Percentiles rank a stretch among this genome's conserved stretches.
phyloP scores from a whole-genome alignment of 2,113 vertebrate species.

The Neogale vison region DNA sequence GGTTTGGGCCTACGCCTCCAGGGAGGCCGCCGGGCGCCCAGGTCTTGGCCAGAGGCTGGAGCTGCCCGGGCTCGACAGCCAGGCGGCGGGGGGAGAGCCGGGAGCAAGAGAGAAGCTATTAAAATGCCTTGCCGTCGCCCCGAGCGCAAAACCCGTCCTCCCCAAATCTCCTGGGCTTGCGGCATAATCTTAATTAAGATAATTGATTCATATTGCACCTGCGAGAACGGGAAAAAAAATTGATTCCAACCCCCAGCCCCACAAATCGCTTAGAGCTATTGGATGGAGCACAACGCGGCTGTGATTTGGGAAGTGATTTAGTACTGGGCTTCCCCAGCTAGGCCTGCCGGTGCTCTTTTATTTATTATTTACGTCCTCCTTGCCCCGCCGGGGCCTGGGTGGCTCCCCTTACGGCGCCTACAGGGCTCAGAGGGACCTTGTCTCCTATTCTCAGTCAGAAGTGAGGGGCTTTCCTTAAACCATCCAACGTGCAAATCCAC shows the following conservation, averaged over 20 bases:
- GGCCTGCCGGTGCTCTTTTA: conserved; percentile 48
- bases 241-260: conserved; percentile 80
- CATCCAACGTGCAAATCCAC: not conserved
- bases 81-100: conserved; percentile 24
- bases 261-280: conserved; percentile 86
- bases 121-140: conserved; percentile 82
- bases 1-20: not conserved
- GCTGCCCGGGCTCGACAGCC: conserved; percentile 21
- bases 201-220: conserved; percentile 94
- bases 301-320: conserved; percentile 87
- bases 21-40: not conserved
- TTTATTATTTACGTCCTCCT: conserved; percentile 62
- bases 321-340: conserved; percentile 49
- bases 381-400: not conserved
- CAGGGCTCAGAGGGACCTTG: not conserved
- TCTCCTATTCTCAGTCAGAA: not conserved
- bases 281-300: conserved; percentile 73
- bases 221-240: conserved; percentile 83
- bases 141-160: conserved; percentile 80
- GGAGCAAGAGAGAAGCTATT: conserved; percentile 69
- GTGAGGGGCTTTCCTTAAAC: conserved; percentile 1
- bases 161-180: conserved; percentile 87
- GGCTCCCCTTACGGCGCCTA: not conserved
- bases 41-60: conserved; percentile 31
- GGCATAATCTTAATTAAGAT: conserved; percentile 91